Evolutionary conservation across 2,113 vertebrate species (phyloP), one percentile per base, ranked within the genome.

Genomic region (Trematomus loennbergii): DNA sequence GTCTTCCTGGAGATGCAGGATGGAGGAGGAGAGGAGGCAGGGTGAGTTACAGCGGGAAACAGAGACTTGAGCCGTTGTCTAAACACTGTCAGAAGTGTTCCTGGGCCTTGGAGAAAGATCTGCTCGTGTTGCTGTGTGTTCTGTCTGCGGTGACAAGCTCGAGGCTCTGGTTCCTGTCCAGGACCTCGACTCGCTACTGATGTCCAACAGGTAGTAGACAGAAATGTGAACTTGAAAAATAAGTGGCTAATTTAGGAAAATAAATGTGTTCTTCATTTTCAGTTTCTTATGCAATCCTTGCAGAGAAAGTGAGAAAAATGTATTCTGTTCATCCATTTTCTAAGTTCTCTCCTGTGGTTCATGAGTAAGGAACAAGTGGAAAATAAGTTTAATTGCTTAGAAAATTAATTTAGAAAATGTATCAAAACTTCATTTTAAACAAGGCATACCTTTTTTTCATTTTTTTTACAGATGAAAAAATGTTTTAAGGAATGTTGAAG

Each of bases 11-110:
- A 57, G 62, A 11, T 77, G 68, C 46, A 63, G 71, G 75, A 76
- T 50, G 46, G 45, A 78, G 58, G 78, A 60, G 68, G 65, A 63
- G 78, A 79, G 54, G 66, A 68, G 33, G 53, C 54, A 45, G 36
- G 15, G 50, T 86, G 91, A 92, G 67, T 90, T 87, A 93, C 69
- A 77, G 82, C 72, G 73, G 92, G 87, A 92, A 93, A 68, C 71
- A n/a, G 83, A 82, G 71, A 81, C 58, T 90, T 89, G 72, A 83
- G 73, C 84, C 75, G 66, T 79, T 90, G 85, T 92, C 88, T 78
- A 93, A 94, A 94, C 89, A 93, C 69, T 91, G 90, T 92, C 90
- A 83, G 86, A 58, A 18, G 55, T 82, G 82, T 89, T 87, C 68
- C 87, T 85, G 87, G 64, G 36, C 81, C 70, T 67, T 48, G 43